A percentile compares a stretch with the other conserved stretches of the same genome.
These are phyloP conservation scores for Rhopilema esculentum DNA, from an alignment of 30 jellyfish, hydroid and myxozoan species.

Conservation along the genomic window DNA sequence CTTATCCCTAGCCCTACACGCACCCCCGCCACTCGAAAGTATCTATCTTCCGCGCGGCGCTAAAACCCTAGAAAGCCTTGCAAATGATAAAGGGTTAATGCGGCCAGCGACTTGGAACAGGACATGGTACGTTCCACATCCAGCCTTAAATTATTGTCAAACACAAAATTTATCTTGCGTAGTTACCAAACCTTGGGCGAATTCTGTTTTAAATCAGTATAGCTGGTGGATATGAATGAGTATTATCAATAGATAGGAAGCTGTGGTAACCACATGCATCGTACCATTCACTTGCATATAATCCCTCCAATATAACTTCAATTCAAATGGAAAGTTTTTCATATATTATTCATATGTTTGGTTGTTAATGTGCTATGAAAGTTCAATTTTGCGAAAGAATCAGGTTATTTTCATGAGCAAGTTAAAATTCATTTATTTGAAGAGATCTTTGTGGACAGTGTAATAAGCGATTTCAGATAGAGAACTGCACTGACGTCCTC, in stretches of 20 bases:
- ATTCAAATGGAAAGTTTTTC: constrained; percentile 32
- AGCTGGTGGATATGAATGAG: constrained; percentile 17
- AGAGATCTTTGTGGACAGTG: neutral
- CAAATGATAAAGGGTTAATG: neutral
- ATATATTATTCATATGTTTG: constrained; percentile 40
- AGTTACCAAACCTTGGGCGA: neutral
- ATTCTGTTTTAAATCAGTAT: neutral
- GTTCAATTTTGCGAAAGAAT: constrained; percentile 12
- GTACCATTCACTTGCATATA: constrained; percentile 24
- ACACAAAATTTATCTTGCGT: neutral
- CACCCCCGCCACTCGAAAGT: neutral
- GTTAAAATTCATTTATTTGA: constrained; percentile 14
- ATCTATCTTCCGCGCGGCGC: neutral
- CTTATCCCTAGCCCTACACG: no score
- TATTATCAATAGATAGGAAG: constrained; percentile 4
- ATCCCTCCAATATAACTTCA: constrained; percentile 35
- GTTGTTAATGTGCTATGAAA: constrained; percentile 62
- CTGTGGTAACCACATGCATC: constrained; percentile 49
- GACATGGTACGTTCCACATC: neutral
- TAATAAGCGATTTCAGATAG: neutral
- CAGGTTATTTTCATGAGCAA: constrained; percentile 28
- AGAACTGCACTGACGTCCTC: neutral
- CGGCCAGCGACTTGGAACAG: neutral
- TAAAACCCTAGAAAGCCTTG: no score
- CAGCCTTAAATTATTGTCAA: neutral